phyloP scores from a whole-genome alignment of 2,113 vertebrate genomes.

The Ptilorrhoa leucosticta region DNA sequence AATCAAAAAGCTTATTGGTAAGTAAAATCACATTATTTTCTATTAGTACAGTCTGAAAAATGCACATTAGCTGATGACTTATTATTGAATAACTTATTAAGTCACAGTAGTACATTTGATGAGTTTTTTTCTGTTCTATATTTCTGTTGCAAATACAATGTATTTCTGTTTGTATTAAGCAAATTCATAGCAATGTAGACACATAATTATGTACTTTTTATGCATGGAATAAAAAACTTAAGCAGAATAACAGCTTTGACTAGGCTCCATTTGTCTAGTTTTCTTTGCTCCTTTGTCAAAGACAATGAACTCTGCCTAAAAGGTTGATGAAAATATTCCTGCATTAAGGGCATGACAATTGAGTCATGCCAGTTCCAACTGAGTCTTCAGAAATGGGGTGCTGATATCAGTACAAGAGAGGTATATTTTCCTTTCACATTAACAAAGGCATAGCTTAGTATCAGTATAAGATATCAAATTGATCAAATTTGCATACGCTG shows the following conservation, averaged over 20 bases:
- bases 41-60: not conserved
- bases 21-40: not conserved
- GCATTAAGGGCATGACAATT: accelerated
- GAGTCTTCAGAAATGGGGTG: not conserved
- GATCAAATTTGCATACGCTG: not conserved
- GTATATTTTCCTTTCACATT: not conserved
- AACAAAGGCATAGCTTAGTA: not conserved
- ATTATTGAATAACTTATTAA: not conserved
- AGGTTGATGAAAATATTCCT: not conserved
- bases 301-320: not conserved
- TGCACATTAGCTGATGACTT: not conserved
- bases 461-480: not conserved
- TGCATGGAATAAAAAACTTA: not conserved
- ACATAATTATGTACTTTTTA: not conserved
- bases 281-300: not conserved
- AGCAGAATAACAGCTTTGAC: not conserved
- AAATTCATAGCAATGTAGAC: not conserved
- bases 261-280: not conserved
- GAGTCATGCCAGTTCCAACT: not conserved
- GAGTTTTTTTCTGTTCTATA: not conserved
- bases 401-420: not conserved
- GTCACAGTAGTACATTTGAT: not conserved
- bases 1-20: not conserved
- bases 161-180: not conserved
- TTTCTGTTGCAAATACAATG: not conserved